Percentiles rank a stretch among this genome's conserved stretches.
These are phyloP conservation scores for Lepidocyrtoides sp. DNA, from an alignment of 2,888 invertebrate species.

Conservation along the genomic window DNA sequence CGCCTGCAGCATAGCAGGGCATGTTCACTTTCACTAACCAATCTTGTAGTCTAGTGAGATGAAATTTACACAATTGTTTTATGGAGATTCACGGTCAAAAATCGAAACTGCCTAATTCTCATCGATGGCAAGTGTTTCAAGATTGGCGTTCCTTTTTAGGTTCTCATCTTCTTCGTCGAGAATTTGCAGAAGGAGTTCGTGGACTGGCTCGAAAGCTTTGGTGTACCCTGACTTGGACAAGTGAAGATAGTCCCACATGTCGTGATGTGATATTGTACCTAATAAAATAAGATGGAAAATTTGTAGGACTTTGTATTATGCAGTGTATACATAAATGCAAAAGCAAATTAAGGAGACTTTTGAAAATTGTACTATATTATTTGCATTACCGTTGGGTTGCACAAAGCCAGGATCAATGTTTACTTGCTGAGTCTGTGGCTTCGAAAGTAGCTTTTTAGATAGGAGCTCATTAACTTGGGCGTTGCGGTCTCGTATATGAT, in stretches of 20 bases:
- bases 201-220: conserved; percentile 95
- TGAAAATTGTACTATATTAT: too few relatives aligned
- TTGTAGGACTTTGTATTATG: not conserved
- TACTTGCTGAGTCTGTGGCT: conserved; percentile 91
- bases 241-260: conserved; percentile 97
- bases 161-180: conserved; percentile 89
- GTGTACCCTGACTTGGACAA: conserved; percentile 95
- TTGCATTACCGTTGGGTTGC: conserved; percentile 89
- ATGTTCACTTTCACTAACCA: not conserved
- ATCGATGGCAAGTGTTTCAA: conserved; percentile 55
- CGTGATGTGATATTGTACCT: conserved; percentile 93
- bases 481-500: conserved; percentile 93
- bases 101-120: conserved; percentile 50
- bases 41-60: not conserved
- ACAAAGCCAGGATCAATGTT: conserved; percentile 93
- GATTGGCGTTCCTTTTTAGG: conserved; percentile 52
- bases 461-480: conserved; percentile 92
- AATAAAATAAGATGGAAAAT: not conserved
- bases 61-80: not conserved
- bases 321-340: not conserved
- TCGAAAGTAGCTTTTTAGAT: conserved; percentile 89
- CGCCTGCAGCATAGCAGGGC: not conserved
- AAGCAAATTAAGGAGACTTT: too few relatives aligned
- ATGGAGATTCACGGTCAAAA: not conserved
- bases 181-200: conserved; percentile 93